Base-by-base conservation (phyloP, 37 sponge, comb jelly and placozoan species). In the Agelas oroides region DNA sequence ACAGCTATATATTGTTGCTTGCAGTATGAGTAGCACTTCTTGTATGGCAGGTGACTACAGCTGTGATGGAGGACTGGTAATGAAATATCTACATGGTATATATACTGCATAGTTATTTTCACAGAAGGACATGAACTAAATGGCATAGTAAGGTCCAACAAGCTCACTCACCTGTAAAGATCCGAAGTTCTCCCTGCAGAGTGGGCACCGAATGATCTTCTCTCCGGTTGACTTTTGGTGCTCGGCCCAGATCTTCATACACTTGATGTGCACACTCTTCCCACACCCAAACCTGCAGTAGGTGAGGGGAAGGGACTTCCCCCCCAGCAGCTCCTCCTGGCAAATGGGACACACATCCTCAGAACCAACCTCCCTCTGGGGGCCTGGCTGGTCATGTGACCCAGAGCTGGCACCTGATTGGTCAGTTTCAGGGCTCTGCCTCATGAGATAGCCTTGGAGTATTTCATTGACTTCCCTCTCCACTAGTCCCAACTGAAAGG, bases 241-340 rank as follows among this genome's bases (percentile, higher is more conserved):
- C 60, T 95, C 96, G 32, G 96, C 96, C 96, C 94, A 95, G 41
- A 98, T 84, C 91, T 91, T 95, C 90, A 98, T 95, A 59, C 98
- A 98, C 75, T 89, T 98, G 20, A 93, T 59, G 74, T 98, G 98
- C 31, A 95, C 68, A 59, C 86, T 94, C 73, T 97, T 84, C 20
- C 97, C 97, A 84, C 97, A 93, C 52, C 96, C 78, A 61, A 68
- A 93, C 87, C 66, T 84, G 86, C 93, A 95, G 65, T 85, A 92
- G 62, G 89, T 40, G 16, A 84, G 18, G 2, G 79, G 53, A 6
- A 37, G 59, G 15, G 70, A 27, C 8, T 93, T 70, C 20, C 66
- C 64, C n/a, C n/a, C 84, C 41, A 91, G 71, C 54, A 95, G 77
- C 21, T 94, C 91, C 32, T 98, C 96, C 54, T 98, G 96, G 79